Evolutionary conservation across 2,113 vertebrate genomes (phyloP).

Genomic region (Corythaeola cristata): DNA sequence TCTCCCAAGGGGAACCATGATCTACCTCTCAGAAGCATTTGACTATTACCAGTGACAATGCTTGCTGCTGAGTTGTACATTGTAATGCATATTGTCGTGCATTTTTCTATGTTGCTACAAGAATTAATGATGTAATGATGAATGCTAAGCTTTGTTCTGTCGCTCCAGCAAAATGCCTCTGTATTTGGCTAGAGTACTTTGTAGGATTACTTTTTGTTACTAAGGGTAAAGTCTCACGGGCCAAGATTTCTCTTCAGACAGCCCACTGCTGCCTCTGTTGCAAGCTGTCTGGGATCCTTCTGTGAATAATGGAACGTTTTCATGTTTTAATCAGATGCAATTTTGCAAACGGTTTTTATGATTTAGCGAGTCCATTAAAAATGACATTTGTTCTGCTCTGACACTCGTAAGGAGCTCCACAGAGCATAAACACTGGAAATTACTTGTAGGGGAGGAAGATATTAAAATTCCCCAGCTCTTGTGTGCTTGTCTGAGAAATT

Average conservation of each 20-base stretch:
- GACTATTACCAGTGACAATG: not conserved
- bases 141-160: not conserved
- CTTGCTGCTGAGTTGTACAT: not conserved
- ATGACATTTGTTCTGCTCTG: slow-evolving; percentile 82
- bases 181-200: not conserved
- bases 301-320: slow-evolving; percentile 74
- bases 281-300: slow-evolving; percentile 31
- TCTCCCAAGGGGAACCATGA: not conserved
- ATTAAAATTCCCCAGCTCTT: slow-evolving; percentile 74
- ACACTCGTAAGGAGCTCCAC: slow-evolving; percentile 74
- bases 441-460: slow-evolving; percentile 75
- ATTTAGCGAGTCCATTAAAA: slow-evolving; percentile 85
- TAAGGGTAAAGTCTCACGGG: not conserved
- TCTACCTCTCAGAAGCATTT: not conserved
- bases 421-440: slow-evolving; percentile 82
- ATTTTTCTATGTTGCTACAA: not conserved
- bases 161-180: not conserved
- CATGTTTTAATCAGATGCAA: slow-evolving; percentile 80
- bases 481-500: slow-evolving; percentile 62
- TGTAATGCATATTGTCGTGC: not conserved
- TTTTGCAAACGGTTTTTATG: slow-evolving; percentile 78
- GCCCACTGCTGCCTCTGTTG: not conserved
- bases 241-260: not conserved
- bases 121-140: slow-evolving; percentile 27
- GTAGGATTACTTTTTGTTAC: not conserved